A percentile compares a stretch with the other conserved stretches of the same genome.
Evolutionary conservation across 2,113 vertebrate genomes (phyloP).

Genomic region (Alaudala cheleensis): DNA sequence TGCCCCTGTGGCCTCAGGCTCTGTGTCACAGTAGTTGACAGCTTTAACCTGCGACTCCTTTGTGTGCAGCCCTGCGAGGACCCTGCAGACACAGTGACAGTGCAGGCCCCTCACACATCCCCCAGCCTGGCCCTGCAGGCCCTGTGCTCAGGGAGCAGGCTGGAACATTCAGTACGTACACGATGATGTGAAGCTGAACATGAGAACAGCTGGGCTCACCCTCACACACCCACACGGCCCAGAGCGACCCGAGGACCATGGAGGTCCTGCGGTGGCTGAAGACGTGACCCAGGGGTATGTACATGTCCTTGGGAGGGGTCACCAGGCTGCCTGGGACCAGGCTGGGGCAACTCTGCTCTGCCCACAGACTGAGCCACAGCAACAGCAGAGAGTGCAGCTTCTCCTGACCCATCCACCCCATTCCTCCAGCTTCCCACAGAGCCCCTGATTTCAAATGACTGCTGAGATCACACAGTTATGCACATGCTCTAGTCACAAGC

Average conservation of each 20-base stretch:
- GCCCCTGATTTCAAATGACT: slow-evolving; percentile 26
- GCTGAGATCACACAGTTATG: slow-evolving; percentile 13
- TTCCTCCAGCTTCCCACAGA: slow-evolving; percentile 17
- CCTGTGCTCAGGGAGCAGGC: background rate
- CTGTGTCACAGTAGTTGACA: slow-evolving; percentile 27
- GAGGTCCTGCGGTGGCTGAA: background rate
- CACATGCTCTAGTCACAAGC: slow-evolving; percentile 23
- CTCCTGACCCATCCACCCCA: background rate
- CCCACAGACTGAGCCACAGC: background rate
- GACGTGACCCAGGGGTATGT: slow-evolving; percentile 8
- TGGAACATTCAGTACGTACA: slow-evolving; percentile 59
- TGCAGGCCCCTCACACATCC: background rate
- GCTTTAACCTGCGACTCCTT: slow-evolving; percentile 14
- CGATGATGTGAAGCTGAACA: slow-evolving; percentile 39
- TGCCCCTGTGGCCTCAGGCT: background rate
- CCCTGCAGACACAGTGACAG: background rate
- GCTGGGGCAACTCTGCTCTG: slow-evolving; percentile 27
- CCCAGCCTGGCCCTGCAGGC: background rate
- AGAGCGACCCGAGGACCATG: background rate
- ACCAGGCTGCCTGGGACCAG: background rate
- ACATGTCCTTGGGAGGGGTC: background rate
- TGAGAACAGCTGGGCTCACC: slow-evolving; percentile 18
- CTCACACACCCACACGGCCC: background rate
- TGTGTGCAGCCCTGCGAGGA: background rate
- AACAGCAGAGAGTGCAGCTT: slow-evolving; percentile 19